Evolutionary conservation across 2,797 vertebrate genomes (phyloP), one percentile per base, ranked within the genome.

Genomic region (Agapornis canus): DNA sequence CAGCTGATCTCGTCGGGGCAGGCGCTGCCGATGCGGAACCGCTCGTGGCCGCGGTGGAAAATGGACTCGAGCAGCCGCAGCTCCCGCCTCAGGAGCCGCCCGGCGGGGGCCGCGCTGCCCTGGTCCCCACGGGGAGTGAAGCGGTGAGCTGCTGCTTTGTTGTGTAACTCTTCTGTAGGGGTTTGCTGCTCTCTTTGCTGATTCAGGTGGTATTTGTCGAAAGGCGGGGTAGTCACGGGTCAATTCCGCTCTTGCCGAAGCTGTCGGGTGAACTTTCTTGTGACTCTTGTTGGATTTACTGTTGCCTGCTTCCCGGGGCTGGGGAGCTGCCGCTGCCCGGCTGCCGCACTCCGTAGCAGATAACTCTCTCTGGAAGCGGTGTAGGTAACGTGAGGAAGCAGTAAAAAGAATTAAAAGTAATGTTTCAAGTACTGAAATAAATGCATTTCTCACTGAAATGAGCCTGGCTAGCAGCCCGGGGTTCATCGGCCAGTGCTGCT

Each of bases 111-210:
- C 26, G 23, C 54, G 19, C 63, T 11, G 66, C 16, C 20, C 26
- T 4, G 69, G 35, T 32, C n/a, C 54, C 21, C n/a, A 10, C 16
- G 19, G 16, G 51, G 52, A 2, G 20, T 65, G 39, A 71, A 6
- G 54, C 84, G 26, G 18, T 19, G 90, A 81, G 61, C 51, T 90
- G 52, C 43, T 88, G 66, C 91, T 92, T 94, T 91, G 91, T 94
- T 94, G 91, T 94, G 70, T 94, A 89, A 89, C 70, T 86, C 65
- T 63, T 61, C 61, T 81, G 23, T 22, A 2, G 10, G 11, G 26
- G 13, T 25, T 80, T 64, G 68, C 37, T 31, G 70, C 45, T 76
- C 13, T 37, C 86, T 35, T n/a, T 64, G 87, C 87, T 87, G 94
- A 82, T 89, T 84, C 91, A 29, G 68, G 45, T 56, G 26, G 3